phyloP scores from a whole-genome alignment of 2,888 invertebrate genomes.

The Homarus gammarus region DNA sequence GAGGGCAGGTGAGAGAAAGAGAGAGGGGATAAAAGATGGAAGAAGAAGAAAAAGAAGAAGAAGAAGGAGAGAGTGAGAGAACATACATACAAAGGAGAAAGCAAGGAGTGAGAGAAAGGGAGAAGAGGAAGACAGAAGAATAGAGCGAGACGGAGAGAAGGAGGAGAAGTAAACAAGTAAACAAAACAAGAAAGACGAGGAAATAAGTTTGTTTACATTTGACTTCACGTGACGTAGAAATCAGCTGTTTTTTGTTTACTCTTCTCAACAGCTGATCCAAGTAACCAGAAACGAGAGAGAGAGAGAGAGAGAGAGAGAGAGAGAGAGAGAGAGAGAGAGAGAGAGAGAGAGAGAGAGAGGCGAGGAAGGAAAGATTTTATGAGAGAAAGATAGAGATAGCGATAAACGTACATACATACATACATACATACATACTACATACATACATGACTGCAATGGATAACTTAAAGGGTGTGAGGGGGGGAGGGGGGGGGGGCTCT shows the following conservation, averaged over 20 bases:
- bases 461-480: no score
- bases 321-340: conserved; percentile 28
- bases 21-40: not conserved
- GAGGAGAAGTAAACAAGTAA: no score
- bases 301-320: not conserved
- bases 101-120: not conserved
- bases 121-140: conserved; percentile 3
- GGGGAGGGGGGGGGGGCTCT: no score
- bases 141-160: not conserved
- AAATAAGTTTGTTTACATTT: no score
- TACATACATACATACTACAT: conserved; percentile 1
- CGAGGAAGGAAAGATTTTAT: not conserved
- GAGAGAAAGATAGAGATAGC: no score
- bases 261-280: no score
- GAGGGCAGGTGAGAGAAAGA: conserved; percentile 14
- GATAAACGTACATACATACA: not conserved
- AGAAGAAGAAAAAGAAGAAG: no score
- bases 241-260: no score
- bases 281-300: no score
- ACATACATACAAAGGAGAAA: not conserved
- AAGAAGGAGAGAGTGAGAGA: not conserved
- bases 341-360: conserved; percentile 23
- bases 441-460: conserved; percentile 2
- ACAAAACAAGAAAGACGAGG: no score
- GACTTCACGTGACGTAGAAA: no score